Evolutionary conservation across 2,113 vertebrate species (phyloP).

Genomic region (Thamnophis sirtalis): DNA sequence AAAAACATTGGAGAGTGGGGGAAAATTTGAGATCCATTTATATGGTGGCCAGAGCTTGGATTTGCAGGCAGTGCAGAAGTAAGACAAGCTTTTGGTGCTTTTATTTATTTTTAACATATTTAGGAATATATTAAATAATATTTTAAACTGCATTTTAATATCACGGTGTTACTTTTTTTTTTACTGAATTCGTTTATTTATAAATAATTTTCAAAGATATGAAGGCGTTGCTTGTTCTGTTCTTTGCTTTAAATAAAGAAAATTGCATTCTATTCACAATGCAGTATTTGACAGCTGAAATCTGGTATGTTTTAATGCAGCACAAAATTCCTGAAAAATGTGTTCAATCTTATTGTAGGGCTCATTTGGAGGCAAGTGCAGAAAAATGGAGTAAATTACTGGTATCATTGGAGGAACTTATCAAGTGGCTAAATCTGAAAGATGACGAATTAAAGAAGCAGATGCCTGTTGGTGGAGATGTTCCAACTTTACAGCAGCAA

Average conservation of each 20-base stretch:
- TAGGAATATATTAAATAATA: not conserved
- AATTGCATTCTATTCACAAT: not conserved
- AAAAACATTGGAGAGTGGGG: not conserved
- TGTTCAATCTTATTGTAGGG: conserved; percentile 65
- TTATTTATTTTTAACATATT: not conserved
- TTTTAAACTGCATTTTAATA: not conserved
- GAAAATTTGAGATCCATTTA: not conserved
- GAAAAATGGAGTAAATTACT: conserved; percentile 91
- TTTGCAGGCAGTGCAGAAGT: not conserved
- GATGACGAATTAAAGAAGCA: conserved; percentile 92
- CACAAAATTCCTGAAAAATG: conserved; percentile 17
- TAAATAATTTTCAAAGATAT: not conserved
- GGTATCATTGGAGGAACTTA: conserved; percentile 86
- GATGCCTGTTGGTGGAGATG: conserved; percentile 93
- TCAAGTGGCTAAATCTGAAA: conserved; percentile 91
- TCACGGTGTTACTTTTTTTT: not conserved
- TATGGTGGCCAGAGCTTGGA: not conserved
- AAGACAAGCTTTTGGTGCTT: not conserved
- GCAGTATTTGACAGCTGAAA: not conserved
- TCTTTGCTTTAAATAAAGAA: conserved; percentile 25
- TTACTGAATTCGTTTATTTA: not conserved
- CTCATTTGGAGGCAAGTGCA: conserved; percentile 90
- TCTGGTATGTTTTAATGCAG: not conserved
- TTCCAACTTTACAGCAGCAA: conserved; percentile 89
- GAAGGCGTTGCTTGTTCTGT: not conserved